These are phyloP conservation scores for Mycalesis mineus DNA, from an alignment of 2,888 invertebrate genomes.

Conservation along the genomic window DNA sequence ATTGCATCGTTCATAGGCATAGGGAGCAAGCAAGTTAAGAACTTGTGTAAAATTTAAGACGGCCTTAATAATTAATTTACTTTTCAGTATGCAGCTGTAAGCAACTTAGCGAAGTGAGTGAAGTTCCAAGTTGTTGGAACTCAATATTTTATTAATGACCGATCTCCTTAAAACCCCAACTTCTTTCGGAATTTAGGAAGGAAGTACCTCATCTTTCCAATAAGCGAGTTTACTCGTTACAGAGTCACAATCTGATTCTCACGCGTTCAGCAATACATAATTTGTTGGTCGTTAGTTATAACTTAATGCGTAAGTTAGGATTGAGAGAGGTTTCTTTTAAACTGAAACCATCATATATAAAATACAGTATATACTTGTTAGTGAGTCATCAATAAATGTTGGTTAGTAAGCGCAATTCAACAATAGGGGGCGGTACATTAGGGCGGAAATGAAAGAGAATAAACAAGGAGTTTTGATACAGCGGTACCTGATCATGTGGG, in stretches of 20 bases:
- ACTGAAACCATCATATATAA: not conserved
- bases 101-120: not conserved
- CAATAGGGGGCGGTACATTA: not conserved
- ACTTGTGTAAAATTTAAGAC: not conserved
- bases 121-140: not conserved
- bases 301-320: not conserved
- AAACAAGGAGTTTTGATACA: constrained; percentile 71
- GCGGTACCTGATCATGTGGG: constrained; percentile 77
- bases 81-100: not conserved
- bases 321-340: not conserved
- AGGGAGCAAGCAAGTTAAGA: not conserved
- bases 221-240: not conserved
- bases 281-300: not conserved
- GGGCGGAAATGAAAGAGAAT: constrained; percentile 38
- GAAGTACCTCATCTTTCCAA: not conserved
- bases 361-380: not conserved
- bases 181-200: not conserved
- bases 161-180: not conserved
- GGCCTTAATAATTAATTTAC: not conserved
- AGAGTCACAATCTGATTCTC: not conserved
- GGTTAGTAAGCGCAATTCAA: not conserved
- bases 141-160: constrained; percentile 3
- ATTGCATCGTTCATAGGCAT: too few relatives aligned
- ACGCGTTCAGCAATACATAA: not conserved
- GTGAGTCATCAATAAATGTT: not conserved